Evolutionary conservation across 2,888 invertebrate genomes (phyloP).

Genomic region (Biston betularia): DNA sequence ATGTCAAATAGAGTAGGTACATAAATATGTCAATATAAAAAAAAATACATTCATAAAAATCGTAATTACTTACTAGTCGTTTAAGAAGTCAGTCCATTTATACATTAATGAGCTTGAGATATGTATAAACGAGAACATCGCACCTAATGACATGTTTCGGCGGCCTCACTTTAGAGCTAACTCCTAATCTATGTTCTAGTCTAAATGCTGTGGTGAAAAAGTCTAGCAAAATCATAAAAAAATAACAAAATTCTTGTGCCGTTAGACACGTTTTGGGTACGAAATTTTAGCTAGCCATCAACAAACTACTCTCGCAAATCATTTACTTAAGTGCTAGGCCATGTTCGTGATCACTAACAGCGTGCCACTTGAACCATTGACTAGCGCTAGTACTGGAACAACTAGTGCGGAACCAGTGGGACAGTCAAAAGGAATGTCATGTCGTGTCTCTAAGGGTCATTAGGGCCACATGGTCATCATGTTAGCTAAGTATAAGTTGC

Average conservation of each 20-base stretch:
- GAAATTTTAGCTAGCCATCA: background rate
- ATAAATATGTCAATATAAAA: too few relatives aligned
- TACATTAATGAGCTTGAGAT: too few relatives aligned
- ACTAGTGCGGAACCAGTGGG: conserved; percentile 25
- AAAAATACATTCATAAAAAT: too few relatives aligned
- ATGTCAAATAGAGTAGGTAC: too few relatives aligned
- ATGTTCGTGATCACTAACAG: conserved; percentile 11
- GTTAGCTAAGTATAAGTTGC: background rate
- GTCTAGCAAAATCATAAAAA: too few relatives aligned
- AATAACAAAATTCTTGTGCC: background rate
- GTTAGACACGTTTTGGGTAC: background rate
- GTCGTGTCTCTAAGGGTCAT: conserved; percentile 8
- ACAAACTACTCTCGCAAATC: background rate
- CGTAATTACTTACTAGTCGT: too few relatives aligned
- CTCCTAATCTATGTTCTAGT: too few relatives aligned
- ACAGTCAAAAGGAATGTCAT: conserved; percentile 20
- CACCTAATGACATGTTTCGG: too few relatives aligned
- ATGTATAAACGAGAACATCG: too few relatives aligned
- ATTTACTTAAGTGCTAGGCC: conserved; percentile 14
- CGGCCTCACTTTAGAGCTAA: too few relatives aligned
- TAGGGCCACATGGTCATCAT: background rate
- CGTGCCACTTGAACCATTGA: conserved; percentile 1
- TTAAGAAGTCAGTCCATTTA: too few relatives aligned
- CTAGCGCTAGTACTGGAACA: conserved; percentile 3
- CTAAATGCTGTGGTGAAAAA: background rate